Percentiles rank a stretch among this genome's conserved stretches.
Conservation (phyloP, 2,113 vertebrate species). For the Coptodon rendalli region DNA sequence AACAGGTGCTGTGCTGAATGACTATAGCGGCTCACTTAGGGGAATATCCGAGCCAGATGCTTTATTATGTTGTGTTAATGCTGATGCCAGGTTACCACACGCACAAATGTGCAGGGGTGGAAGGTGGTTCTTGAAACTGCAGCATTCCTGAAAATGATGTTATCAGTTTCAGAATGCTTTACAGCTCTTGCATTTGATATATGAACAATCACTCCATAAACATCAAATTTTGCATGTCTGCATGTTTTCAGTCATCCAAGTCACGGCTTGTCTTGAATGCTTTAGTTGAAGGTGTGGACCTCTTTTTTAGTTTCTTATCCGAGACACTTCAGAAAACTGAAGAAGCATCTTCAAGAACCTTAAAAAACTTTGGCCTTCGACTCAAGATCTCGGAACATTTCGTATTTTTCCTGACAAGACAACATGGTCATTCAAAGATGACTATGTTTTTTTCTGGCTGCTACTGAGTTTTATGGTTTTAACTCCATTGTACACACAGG, state of each 20-base stretch:
- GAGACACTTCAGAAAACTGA: not conserved
- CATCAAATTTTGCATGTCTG: not conserved
- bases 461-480: not conserved
- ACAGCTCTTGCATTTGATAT: not conserved
- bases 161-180: not conserved
- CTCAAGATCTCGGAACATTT: not conserved
- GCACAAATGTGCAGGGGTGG: not conserved
- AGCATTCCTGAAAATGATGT: not conserved
- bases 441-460: not conserved
- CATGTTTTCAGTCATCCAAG: not conserved
- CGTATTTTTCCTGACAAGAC: not conserved
- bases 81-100: constrained; percentile 7
- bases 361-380: not conserved
- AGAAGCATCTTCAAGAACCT: not conserved
- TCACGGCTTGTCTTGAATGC: not conserved
- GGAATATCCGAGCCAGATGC: constrained; percentile 40
- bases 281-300: not conserved
- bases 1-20: constrained; percentile 44
- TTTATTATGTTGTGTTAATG: constrained; percentile 45
- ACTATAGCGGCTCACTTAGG: constrained; percentile 40
- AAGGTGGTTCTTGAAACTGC: not conserved
- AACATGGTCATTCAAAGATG: not conserved
- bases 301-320: not conserved
- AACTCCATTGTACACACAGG: not conserved
- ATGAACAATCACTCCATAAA: not conserved